Conservation (phyloP, 2,113 vertebrate species). For the Psettodes erumei region DNA sequence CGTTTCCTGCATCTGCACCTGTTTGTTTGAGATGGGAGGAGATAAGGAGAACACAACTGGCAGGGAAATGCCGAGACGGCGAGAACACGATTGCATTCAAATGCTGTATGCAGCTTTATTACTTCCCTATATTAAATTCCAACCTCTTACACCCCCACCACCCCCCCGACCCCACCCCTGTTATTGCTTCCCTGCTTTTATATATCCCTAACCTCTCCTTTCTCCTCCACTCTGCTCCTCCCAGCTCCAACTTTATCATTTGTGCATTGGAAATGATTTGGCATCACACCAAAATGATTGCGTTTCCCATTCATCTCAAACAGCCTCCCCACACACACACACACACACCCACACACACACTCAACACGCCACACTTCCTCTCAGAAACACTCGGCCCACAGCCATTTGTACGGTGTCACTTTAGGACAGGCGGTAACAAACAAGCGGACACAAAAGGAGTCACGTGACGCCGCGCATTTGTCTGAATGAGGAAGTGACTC, state of each 20-base stretch:
- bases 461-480: constrained; percentile 36
- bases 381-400: constrained; percentile 8
- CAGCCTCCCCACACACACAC: background rate
- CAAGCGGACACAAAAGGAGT: constrained; percentile 35
- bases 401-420: constrained; percentile 30
- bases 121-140: constrained; percentile 21
- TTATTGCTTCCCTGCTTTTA: constrained; percentile 20
- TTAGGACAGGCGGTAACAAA: constrained; percentile 33
- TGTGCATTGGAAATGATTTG: constrained; percentile 47
- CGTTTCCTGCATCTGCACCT: constrained; percentile 56
- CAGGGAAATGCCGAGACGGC: constrained; percentile 5
- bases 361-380: background rate
- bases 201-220: constrained; percentile 22
- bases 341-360: too few species aligned
- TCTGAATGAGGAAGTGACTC: constrained; percentile 25
- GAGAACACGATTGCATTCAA: constrained; percentile 20
- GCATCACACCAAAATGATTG: constrained; percentile 53
- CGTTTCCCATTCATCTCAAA: constrained; percentile 50
- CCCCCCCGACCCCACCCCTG: too few species aligned
- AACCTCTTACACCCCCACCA: too few species aligned
- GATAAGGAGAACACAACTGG: background rate
- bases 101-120: constrained; percentile 11
- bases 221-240: constrained; percentile 6
- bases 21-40: constrained; percentile 5
- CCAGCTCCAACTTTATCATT: constrained; percentile 13